Evolutionary conservation across 2,113 vertebrate genomes (phyloP), one percentile per base, ranked within the genome.

Genomic region (Equus quagga): DNA sequence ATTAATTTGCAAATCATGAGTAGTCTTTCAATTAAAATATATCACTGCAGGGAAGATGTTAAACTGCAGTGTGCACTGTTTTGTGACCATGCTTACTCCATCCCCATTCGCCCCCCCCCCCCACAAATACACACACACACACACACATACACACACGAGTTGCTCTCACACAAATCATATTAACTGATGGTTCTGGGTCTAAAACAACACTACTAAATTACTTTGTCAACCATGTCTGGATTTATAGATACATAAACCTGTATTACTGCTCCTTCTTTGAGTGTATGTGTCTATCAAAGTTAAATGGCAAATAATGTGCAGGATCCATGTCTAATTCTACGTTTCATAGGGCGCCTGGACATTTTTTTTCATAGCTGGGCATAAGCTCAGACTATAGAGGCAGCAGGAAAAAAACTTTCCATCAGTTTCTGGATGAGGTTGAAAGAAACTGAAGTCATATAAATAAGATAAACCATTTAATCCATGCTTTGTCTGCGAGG

Each of bases 391-490:
- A 41, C 75, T 89, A 60, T 8, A 88, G 58, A 93, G 31, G 65
- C 13, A 72, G 24, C 14, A 44, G 54, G 31, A 44, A n/a, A 46
- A 72, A 46, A 67, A 76, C 67, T 94, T 96, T 54, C 17, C 96
- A 80, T 41, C 54, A n/a, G 28, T 92, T 6, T n/a, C 97, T 33
- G 28, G 70, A 97, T 41, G 0, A 13, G 65, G 73, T n/a, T 97
- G 64, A 95, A 97, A 97, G 96, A 80, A 93, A 79, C 33, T 96
- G 46, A 95, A 98, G 90, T 91, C 78, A 92, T 21, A 97, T 56
- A 60, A 58, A 58, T 41, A 81, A 79, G 73, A 96, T 91, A 96
- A 97, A 31, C 11, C 78, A 41, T 81, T 96, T 88, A 96, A 98
- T 96, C 91, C 86, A 65, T 0, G 49, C 93, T 92, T 95, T 56